Evolutionary conservation across 2,888 invertebrate genomes (phyloP).

Genomic region (Drosophila pseudotakahashii): DNA sequence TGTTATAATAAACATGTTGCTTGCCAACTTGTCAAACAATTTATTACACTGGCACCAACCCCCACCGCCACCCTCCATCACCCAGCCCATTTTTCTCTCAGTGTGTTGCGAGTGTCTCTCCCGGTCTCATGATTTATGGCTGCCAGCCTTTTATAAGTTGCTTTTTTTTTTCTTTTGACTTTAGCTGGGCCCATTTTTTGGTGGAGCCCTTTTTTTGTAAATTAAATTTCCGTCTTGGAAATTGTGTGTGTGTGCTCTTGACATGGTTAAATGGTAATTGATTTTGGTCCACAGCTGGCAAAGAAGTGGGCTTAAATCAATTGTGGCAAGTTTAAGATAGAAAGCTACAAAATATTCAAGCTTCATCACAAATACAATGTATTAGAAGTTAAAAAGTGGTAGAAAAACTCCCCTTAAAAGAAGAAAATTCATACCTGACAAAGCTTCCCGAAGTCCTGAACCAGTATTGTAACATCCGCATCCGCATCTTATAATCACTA

Average conservation of each 20-base stretch:
- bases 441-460: no score
- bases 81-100: constrained; percentile 17
- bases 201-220: constrained; percentile 6
- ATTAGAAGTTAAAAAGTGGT: no score
- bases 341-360: not conserved
- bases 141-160: constrained; percentile 59
- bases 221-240: constrained; percentile 31
- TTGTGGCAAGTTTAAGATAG: not conserved
- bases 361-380: no score
- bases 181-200: constrained; percentile 4
- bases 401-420: no score
- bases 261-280: constrained; percentile 34
- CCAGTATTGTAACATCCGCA: no score
- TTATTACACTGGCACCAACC: constrained; percentile 59
- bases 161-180: constrained; percentile 1
- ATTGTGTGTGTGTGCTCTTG: constrained; percentile 25
- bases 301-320: not conserved
- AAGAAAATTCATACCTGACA: no score
- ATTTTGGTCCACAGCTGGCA: constrained; percentile 13
- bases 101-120: constrained; percentile 17
- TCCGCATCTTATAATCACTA: no score
- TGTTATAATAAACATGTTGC: constrained; percentile 79
- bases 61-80: not conserved
- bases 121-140: constrained; percentile 70
- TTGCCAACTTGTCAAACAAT: constrained; percentile 77